phyloP scores from a whole-genome alignment of 2,113 vertebrate genomes.

The Mustelus asterias region DNA sequence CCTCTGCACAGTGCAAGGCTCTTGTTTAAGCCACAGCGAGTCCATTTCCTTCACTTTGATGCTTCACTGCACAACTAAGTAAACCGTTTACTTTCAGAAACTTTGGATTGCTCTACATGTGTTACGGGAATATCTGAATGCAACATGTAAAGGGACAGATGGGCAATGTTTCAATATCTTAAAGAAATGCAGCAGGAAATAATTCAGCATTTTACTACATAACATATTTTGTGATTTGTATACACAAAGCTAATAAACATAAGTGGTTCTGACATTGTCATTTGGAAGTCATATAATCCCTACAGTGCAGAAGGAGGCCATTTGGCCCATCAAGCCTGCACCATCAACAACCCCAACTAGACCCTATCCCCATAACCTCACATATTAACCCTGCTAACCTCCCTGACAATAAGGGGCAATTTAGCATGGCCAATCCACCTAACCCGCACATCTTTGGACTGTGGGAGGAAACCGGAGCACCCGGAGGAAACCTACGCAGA shows the following conservation, averaged over 20 bases:
- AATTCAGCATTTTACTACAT: no score
- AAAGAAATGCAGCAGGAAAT: neutral
- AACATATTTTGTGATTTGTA: neutral
- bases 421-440: no score
- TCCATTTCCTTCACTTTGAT: slow-evolving; percentile 45
- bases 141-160: neutral
- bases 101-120: slow-evolving; percentile 44
- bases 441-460: no score
- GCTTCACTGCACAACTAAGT: slow-evolving; percentile 40
- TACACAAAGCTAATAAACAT: neutral
- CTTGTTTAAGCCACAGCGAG: slow-evolving; percentile 61
- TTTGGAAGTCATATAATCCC: neutral
- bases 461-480: no score
- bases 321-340: no score
- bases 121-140: neutral
- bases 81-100: slow-evolving; percentile 45
- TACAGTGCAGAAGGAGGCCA: no score
- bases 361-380: no score
- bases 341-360: no score
- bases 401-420: no score
- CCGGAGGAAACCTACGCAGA: no score
- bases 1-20: slow-evolving; percentile 61
- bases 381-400: no score
- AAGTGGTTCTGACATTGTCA: neutral
- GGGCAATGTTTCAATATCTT: neutral